Conservation (phyloP, 2,888 invertebrate species). For the Sphaerophoria taeniata region DNA sequence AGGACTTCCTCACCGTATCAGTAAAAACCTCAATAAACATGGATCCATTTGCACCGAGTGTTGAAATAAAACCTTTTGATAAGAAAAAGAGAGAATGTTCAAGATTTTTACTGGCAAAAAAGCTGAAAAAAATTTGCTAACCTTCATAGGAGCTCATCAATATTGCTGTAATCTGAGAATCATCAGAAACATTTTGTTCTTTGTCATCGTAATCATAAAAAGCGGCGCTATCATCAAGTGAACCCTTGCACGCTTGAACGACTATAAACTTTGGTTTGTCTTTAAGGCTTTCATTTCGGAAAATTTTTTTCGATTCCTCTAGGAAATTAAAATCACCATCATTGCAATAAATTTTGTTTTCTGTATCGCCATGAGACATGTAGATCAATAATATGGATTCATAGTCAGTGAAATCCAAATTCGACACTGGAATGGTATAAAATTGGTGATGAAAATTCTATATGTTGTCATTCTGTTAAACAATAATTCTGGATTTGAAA, state of each 20-base stretch:
- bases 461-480: no score
- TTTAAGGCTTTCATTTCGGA: slow-evolving; percentile 16
- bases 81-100: not conserved
- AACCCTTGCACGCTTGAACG: slow-evolving; percentile 50
- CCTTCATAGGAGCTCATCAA: slow-evolving; percentile 33
- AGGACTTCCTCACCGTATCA: not conserved
- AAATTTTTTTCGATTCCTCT: not conserved
- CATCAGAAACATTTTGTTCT: not conserved
- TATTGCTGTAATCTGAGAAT: slow-evolving; percentile 2
- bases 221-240: not conserved
- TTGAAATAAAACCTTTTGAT: slow-evolving; percentile 25
- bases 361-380: slow-evolving; percentile 40
- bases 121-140: no score
- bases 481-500: no score
- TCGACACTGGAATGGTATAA: no score
- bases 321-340: slow-evolving; percentile 26
- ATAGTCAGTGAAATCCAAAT: slow-evolving; percentile 6
- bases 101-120: no score
- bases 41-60: slow-evolving; percentile 12
- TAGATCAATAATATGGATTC: slow-evolving; percentile 24
- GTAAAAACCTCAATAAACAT: slow-evolving; percentile 5
- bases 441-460: no score
- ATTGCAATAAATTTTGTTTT: slow-evolving; percentile 2
- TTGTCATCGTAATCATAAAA: not conserved
- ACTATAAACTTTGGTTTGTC: slow-evolving; percentile 22